These are phyloP conservation scores for Piscicola geometra DNA, from an alignment of 2,888 invertebrate species.

Conservation along the genomic window DNA sequence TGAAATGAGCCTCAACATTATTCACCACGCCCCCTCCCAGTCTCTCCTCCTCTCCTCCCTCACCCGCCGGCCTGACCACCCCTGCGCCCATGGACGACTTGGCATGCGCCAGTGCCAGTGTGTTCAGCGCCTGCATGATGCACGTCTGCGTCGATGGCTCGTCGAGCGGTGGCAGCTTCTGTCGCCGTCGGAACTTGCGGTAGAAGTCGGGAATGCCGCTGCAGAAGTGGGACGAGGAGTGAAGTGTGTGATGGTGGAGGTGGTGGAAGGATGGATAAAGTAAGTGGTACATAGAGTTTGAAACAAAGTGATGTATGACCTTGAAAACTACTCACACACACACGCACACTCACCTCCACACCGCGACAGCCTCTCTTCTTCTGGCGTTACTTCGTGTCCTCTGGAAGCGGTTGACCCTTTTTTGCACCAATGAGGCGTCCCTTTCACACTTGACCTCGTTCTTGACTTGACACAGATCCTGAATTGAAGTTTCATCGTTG, in stretches of 20 bases:
- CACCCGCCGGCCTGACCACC: not conserved
- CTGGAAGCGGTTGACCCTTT: not conserved
- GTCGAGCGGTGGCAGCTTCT: not conserved
- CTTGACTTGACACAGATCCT: too few species aligned
- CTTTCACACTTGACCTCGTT: too few species aligned
- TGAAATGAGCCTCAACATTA: not conserved
- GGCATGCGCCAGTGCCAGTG: conserved; percentile 25
- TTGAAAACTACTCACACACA: too few species aligned
- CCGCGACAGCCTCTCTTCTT: conserved; percentile 16
- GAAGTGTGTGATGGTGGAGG: not conserved
- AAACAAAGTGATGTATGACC: too few species aligned
- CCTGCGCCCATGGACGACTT: not conserved
- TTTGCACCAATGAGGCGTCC: too few species aligned
- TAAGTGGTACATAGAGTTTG: too few species aligned
- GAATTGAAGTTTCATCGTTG: not conserved
- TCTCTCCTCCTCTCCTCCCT: conserved; percentile 3
- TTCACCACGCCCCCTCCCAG: not conserved
- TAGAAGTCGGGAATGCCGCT: conserved; percentile 28
- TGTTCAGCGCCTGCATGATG: conserved; percentile 18
- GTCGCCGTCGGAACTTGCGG: conserved; percentile 22
- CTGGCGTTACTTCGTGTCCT: not conserved
- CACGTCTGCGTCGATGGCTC: conserved; percentile 11
- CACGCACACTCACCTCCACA: conserved; percentile 9
- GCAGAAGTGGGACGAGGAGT: not conserved
- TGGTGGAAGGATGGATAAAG: too few species aligned